Base-by-base conservation (phyloP, 1,140 invertebrate species). In the Cyclargus thomasi region DNA sequence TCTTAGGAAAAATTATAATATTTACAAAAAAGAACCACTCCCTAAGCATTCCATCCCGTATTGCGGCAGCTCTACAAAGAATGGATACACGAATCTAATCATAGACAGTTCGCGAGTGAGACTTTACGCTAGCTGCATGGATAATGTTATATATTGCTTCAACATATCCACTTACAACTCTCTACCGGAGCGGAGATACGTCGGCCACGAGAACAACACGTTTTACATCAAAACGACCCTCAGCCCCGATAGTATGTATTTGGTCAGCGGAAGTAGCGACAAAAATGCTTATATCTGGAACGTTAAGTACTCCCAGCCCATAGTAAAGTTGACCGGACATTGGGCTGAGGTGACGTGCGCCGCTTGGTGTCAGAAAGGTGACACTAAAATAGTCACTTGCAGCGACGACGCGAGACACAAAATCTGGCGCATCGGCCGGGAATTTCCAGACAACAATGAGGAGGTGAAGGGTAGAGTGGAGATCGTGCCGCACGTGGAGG, bases 91-190 rank as follows among this genome's bases (percentile, higher is more conserved):
- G 6, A 96, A 95, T 74, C 83, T 97, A 0, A 90, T 94, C 16
- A 91, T 97, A 66, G 95, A 97, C 82, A 93, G 94, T 8, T 88
- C 92, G 4, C 85, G 92, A 59, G 90, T 93, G 6, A 92, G 92
- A n/a, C 84, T 98, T 0, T 98, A 95, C 90, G 96, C 95, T 3
- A 97, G 94, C 82, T 97, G 96, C 83, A 95, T 96, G 91, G 96
- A 97, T 84, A 94, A 95, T 78, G 93, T 93, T 22, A 96, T 98
- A 57, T 97, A 97, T 82, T 94, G 95, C 75, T 97, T 95, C 80
- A 96, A 97, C 80, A 89, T 96, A 62, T 92, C 93, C 0, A 94
- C 94, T 0, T 96, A 94, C 79, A 93, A 93, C 75, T 80, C 91
- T 6, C 85, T 94, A 53, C 96, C 96, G 0, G 78, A 93, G 65